Base-by-base conservation (phyloP, 2,797 vertebrate species). In the Gouania willdenowi region DNA sequence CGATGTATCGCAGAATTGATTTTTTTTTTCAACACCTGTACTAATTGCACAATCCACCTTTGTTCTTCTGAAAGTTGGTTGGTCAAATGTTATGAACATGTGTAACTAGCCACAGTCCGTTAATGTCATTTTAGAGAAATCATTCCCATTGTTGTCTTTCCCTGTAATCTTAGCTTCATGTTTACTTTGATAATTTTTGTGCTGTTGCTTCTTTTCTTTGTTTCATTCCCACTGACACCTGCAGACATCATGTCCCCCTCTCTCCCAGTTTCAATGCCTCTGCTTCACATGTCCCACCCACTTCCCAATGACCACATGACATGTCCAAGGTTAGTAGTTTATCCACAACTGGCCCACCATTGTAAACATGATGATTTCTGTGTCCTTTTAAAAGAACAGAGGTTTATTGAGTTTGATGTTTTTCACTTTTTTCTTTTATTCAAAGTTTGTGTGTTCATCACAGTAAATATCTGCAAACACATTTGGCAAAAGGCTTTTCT, bases 291-390 rank as follows among this genome's bases (percentile, higher is more conserved):
- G 70, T 81, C 30, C 73, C 71, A 39, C 59, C 88, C 41, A 74
- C 85, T 66, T 84, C 83, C 35, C 79, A 89, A 67, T 93, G 89
- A 92, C 46, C 44, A 36, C 58, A 26, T 74, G 56, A 52, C 50
- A 66, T 75, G 52, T 62, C 51, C 37, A 75, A 90, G 88, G 89
- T 90, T 72, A 87, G 87, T 91, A 53, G 29, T 42, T 57, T 35
- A 36, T 56, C 35, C 58, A 47, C 45, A 50, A n/a, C 34, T 42
- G 1, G 55, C 8, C 3, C 19, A 20, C 20, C 6, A 6, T 5
- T 20, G n/a, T n/a, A n/a, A 20, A 20, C 4, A 4, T 5, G 2
- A 20, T 20, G 6, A n/a, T n/a, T n/a, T n/a, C n/a, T n/a, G n/a
- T n/a, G n/a, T n/a, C n/a, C n/a, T n/a, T n/a, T n/a, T n/a, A n/a